Evolutionary conservation across 2,113 vertebrate genomes (phyloP), one percentile per base, ranked within the genome.

Genomic region (Narcine bancroftii): DNA sequence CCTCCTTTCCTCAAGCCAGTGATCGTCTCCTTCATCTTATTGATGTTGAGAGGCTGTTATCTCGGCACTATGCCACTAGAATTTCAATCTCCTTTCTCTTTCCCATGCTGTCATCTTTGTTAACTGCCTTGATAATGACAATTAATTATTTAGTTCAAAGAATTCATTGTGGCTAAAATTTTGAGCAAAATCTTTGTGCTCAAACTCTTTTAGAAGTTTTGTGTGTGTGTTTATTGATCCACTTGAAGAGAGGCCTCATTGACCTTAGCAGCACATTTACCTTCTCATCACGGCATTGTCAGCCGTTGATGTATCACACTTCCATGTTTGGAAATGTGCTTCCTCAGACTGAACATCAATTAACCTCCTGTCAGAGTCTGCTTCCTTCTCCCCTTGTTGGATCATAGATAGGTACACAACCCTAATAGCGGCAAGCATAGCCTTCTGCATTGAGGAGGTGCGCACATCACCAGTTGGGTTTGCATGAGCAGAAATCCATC

Each of bases 331-430:
- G 69, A 69, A 91, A 91, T 69, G 89, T 69, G 63, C 63, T 45
- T 56, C 89, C 71, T 91, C 65, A 69, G 89, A 91, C 63, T 45
- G 89, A 91, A 42, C 63, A 91, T 91, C 89, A 91, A 91, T 91
- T 66, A 91, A 91, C 89, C 65, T 69, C 71, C 89, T 47, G 65
- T 69, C 89, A 45, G 89, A 21, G 11, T n/a, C 87, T 63, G 26
- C 87, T 39, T 42, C 63, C 24, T 91, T 69, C 89, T 69, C 89
- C 26, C 65, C 63, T 91, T 91, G 56, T 60, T 24, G 39, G 19
- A 63, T 66, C 36, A 65, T 26, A 69, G 26, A 91, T 29, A 69
- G 69, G 65, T 45, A 42, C 50, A 42, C 36, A 89, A 29, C 6
- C 83, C 36, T 39, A 33, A 60, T 19, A 66, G 56, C 10, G 36